Evolutionary conservation across 2,888 invertebrate genomes (phyloP), one percentile per base, ranked within the genome.

Genomic region (Nomada ferruginata): DNA sequence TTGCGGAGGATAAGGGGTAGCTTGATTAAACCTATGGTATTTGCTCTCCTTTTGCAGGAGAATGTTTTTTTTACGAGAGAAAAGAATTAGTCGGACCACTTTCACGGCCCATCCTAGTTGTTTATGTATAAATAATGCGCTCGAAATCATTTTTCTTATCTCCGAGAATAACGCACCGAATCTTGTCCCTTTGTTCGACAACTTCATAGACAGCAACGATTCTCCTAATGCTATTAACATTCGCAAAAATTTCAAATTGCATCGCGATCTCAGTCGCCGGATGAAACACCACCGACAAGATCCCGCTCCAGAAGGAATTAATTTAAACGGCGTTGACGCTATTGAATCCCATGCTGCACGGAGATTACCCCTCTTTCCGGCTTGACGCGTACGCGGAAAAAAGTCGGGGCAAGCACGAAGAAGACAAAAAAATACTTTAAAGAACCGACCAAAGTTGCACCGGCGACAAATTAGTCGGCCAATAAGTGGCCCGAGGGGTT

Each of bases 391-490:
- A 53, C 61, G 20, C 11, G 59, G 47, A 44, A 64, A 47, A 57
- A 57, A 63, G 42, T 20, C 1, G 13, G 15, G 26, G 2, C 4
- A 11, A 11, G 10, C 29, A 18, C 2, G 36, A 3, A 10, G 26
- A 4, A 4, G 26, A 53, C 7, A 7, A 52, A 59, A 23, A 64
- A 11, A 29, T 44, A 36, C 18, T 74, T 63, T 63, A 83, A 75
- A 76, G 70, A 75, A 78, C 72, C 77, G 79, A 78, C 76, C 74
- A 79, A 86, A 88, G 87, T 90, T 87, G 84, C 83, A 84, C 81
- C 78, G 82, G 82, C 87, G 90, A 88, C 89, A 87, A 89, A 90
- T 90, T 89, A 90, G 85, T 79, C 79, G 84, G 79, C 82, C 79
- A 83, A 86, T 85, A 78, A 83, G 83, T 82, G 80, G 74, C 66